These are phyloP conservation scores for Branchipolynoe longqiensis DNA, from an alignment of 2,888 invertebrate genomes.

Conservation along the genomic window DNA sequence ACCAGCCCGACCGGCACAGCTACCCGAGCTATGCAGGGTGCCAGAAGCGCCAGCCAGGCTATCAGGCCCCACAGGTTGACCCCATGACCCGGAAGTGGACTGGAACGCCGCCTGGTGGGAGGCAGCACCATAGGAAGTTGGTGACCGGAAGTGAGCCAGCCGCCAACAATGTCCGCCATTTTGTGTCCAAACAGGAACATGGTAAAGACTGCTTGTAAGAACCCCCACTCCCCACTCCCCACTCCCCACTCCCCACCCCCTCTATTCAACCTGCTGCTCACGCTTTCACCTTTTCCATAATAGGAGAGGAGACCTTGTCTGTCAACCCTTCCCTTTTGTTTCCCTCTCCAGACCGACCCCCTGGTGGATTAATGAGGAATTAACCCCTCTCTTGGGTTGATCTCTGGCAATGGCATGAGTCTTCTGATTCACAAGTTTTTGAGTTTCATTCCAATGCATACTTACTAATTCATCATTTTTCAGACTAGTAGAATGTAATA, in stretches of 20 bases:
- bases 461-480: too few species aligned
- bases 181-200: slow-evolving; percentile 5
- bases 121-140: not conserved
- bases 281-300: too few species aligned
- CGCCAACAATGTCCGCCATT: not conserved
- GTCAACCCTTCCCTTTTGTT: too few species aligned
- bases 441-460: too few species aligned
- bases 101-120: not conserved
- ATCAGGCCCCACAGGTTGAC: not conserved
- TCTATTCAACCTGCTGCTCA: not conserved
- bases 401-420: too few species aligned
- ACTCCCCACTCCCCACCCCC: not conserved
- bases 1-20: not conserved
- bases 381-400: too few species aligned
- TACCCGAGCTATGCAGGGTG: not conserved
- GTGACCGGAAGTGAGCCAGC: not conserved
- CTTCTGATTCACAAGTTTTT: too few species aligned
- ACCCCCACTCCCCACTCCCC: not conserved
- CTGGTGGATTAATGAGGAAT: too few species aligned
- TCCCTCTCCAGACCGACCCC: too few species aligned
- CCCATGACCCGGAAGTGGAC: not conserved
- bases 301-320: too few species aligned
- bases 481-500: too few species aligned
- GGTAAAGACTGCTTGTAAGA: slow-evolving; percentile 9
- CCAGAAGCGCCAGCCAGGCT: not conserved